Evolutionary conservation across 1,140 invertebrate species (phyloP).

Genomic region (Copidosoma floridanum): DNA sequence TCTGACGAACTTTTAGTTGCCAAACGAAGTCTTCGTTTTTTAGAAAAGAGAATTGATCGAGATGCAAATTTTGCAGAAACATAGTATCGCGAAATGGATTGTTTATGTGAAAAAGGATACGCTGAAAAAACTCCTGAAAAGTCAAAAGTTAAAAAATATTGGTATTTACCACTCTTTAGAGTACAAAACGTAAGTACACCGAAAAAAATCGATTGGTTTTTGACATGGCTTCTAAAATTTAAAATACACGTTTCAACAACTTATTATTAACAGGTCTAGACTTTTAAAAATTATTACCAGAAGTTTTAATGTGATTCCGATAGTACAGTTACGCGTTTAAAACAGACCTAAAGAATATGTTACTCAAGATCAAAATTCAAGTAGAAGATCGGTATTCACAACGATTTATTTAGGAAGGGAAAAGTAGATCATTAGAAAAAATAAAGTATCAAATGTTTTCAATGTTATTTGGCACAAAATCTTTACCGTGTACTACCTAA

Average conservation of each 20-base stretch:
- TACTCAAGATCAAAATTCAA: conserved; percentile 29
- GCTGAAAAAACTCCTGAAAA: not conserved
- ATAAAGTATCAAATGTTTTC: too few species aligned
- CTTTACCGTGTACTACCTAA: conserved; percentile 36
- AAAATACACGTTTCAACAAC: not conserved
- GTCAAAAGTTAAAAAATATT: not conserved
- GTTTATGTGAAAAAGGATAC: not conserved
- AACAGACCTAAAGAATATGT: not conserved
- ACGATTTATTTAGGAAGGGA: too few species aligned
- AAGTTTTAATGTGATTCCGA: not conserved
- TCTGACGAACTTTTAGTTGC: conserved; percentile 1
- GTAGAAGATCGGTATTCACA: conserved; percentile 20
- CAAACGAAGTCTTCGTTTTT: not conserved
- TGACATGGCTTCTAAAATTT: not conserved
- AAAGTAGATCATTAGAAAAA: too few species aligned
- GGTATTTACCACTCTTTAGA: not conserved
- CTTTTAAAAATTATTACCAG: not conserved
- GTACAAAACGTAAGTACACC: not conserved
- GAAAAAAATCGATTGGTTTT: not conserved
- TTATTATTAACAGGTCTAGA: not conserved
- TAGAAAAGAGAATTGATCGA: conserved; percentile 11
- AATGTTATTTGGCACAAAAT: conserved; percentile 36
- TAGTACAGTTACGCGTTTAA: not conserved
- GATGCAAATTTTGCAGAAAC: not conserved
- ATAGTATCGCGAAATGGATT: conserved; percentile 1